Conservation (phyloP, 2,888 invertebrate species). For the Pantelozetes paolii region DNA sequence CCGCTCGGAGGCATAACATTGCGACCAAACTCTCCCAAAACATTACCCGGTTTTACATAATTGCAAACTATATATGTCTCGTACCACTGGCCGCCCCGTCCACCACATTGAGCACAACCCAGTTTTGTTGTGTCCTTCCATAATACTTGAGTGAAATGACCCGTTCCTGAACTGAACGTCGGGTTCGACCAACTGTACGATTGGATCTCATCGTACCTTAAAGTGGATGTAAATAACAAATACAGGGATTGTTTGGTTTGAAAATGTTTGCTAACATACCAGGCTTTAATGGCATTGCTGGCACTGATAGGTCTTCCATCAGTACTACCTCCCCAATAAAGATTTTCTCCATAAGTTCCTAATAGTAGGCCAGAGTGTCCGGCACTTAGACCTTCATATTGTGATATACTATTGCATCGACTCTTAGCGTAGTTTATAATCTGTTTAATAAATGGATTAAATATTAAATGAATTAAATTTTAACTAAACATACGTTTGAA, state of each 20-base stretch:
- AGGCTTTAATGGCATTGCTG: background rate
- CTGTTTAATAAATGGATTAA: background rate
- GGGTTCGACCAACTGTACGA: background rate
- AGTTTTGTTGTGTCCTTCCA: background rate
- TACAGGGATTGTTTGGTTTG: background rate
- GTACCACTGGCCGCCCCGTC: slow-evolving; percentile 8
- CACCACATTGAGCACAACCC: background rate
- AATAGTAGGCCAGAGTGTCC: background rate
- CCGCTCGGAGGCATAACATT: slow-evolving; percentile 6
- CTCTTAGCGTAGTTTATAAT: background rate
- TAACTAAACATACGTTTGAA: background rate
- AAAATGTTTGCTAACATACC: background rate
- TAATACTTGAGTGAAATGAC: background rate
- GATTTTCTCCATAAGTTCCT: slow-evolving; percentile 8
- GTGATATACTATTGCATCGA: slow-evolving; percentile 11
- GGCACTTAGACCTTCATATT: background rate
- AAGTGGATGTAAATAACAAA: background rate
- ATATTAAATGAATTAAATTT: background rate
- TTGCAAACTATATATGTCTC: slow-evolving; percentile 7
- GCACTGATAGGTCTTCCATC: background rate
- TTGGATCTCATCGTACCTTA: background rate
- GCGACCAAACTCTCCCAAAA: slow-evolving; percentile 21
- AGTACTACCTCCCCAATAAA: slow-evolving; percentile 8
- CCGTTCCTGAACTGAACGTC: background rate
- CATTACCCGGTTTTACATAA: slow-evolving; percentile 35